A percentile compares a stretch with the other conserved stretches of the same genome.
phyloP scores from a whole-genome alignment of 2,797 vertebrate genomes.

The Austrolebias charrua region DNA sequence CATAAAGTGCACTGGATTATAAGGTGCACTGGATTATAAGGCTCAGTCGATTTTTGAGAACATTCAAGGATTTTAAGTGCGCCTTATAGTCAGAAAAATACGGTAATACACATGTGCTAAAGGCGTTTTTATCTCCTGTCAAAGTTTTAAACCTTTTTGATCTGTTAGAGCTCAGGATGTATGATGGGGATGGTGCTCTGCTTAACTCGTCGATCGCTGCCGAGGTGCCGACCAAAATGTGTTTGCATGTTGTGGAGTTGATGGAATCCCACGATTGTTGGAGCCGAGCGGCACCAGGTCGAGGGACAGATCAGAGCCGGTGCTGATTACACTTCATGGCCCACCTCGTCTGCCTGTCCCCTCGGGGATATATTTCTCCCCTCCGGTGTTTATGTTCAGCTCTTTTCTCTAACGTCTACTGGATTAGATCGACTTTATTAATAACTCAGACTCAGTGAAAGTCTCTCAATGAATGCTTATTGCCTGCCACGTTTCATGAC shows the following conservation, averaged over 20 bases:
- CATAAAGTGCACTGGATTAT: too few relatives aligned
- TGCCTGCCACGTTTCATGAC: too few relatives aligned
- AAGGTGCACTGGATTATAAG: too few relatives aligned
- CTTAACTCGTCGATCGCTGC: conserved; percentile 27
- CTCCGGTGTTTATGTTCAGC: conserved; percentile 8
- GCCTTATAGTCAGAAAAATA: too few relatives aligned
- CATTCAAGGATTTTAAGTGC: too few relatives aligned
- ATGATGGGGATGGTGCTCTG: conserved; percentile 1
- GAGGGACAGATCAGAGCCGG: conserved; percentile 44
- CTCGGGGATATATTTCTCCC: conserved; percentile 38
- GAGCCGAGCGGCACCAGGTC: conserved; percentile 24
- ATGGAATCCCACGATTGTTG: conserved; percentile 28
- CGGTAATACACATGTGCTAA: too few relatives aligned
- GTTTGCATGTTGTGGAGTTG: conserved; percentile 17
- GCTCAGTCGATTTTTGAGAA: too few relatives aligned
- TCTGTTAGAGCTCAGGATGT: too few relatives aligned
- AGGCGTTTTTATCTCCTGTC: too few relatives aligned
- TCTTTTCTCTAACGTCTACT: conserved; percentile 14
- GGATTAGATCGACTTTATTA: conserved; percentile 34
- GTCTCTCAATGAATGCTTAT: too few relatives aligned
- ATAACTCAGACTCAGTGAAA: neutral
- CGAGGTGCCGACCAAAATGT: conserved; percentile 52
- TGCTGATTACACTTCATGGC: conserved; percentile 52
- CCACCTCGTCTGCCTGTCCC: conserved; percentile 41
- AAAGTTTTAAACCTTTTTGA: too few relatives aligned